Evolutionary conservation across 2,888 invertebrate genomes (phyloP).

Genomic region (Dicycla oo): DNA sequence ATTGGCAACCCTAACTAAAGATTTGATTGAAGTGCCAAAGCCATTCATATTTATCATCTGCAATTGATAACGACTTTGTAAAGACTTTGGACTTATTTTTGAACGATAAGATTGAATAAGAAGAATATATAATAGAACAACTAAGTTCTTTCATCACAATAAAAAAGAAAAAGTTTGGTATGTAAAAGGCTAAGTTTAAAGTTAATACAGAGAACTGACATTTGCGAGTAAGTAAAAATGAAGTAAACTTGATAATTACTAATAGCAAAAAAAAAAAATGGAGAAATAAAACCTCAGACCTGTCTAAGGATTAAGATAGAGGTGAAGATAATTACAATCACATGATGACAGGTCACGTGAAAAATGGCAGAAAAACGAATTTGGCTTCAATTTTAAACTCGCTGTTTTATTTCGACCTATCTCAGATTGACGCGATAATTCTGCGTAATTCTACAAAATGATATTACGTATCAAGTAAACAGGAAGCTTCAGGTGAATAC

Average conservation of each 20-base stretch:
- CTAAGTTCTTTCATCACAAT: too few relatives aligned
- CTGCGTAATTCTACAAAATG: neutral
- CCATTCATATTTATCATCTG: slow-evolving; percentile 23
- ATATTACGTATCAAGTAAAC: slow-evolving; percentile 18
- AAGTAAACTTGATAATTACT: too few relatives aligned
- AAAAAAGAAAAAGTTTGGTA: too few relatives aligned
- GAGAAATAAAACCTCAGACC: neutral
- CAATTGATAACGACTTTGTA: slow-evolving; percentile 33
- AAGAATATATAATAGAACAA: too few relatives aligned
- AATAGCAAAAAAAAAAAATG: too few relatives aligned
- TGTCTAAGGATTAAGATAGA: neutral
- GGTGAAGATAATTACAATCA: neutral
- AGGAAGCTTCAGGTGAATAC: slow-evolving; percentile 12
- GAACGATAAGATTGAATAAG: neutral
- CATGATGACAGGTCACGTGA: neutral
- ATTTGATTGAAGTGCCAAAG: slow-evolving; percentile 9
- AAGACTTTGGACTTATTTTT: slow-evolving; percentile 24
- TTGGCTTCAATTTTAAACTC: neutral
- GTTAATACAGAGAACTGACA: too few relatives aligned
- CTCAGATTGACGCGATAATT: slow-evolving; percentile 1
- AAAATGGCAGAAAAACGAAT: neutral
- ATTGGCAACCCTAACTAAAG: slow-evolving; percentile 5
- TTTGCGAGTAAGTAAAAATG: too few relatives aligned
- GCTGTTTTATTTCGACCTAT: neutral
- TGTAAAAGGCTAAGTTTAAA: neutral